Evolutionary conservation across 2,888 invertebrate genomes (phyloP), one percentile per base, ranked within the genome.

Genomic region (Cryptus viduatorius): DNA sequence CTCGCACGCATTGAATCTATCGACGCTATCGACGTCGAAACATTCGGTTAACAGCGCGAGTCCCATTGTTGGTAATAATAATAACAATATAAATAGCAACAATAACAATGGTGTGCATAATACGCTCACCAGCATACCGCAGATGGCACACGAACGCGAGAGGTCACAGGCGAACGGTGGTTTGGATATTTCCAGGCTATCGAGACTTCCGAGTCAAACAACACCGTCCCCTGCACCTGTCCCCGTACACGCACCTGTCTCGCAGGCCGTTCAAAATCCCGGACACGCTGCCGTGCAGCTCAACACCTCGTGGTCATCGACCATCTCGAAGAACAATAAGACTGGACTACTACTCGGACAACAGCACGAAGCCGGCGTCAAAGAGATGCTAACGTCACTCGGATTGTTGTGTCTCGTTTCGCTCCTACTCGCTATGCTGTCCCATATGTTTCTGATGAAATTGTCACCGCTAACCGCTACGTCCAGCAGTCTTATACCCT

Each of bases 341-440:
- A 90, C 10, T 8, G 46, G 42, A 0, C 14, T 81, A 5, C 12
- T 59, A 7, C 81, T 81, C 12, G 65, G 94, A 92, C 90, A 82
- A 65, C 84, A 84, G 19, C 95, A 94, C 90, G 95, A 94, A 92
- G 95, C 94, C 61, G 96, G 96, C 46, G 95, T 96, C 56, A 95
- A 96, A 89, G 98, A 98, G 94, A 97, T 97, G 93, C 94, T 98
- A 80, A 97, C 98, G 73, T 98, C 98, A 82, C 94, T 98, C 86
- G 98, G 98, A 29, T 94, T 98, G 67, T 94, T 98, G 88, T 98
- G 98, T 92, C 95, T 98, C 88, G 97, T 98, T 88, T 98, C 98
- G 81, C 94, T 98, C 69, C 94, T 98, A 71, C 94, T 98, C 89
- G 98, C 98, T 12, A 94, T 98, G 89, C 94, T 98, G 81, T 98